A percentile compares a stretch with the other conserved stretches of the same genome.
These are phyloP conservation scores for Pandemis cinnamomeana DNA, from an alignment of 2,888 invertebrate genomes.

Conservation along the genomic window DNA sequence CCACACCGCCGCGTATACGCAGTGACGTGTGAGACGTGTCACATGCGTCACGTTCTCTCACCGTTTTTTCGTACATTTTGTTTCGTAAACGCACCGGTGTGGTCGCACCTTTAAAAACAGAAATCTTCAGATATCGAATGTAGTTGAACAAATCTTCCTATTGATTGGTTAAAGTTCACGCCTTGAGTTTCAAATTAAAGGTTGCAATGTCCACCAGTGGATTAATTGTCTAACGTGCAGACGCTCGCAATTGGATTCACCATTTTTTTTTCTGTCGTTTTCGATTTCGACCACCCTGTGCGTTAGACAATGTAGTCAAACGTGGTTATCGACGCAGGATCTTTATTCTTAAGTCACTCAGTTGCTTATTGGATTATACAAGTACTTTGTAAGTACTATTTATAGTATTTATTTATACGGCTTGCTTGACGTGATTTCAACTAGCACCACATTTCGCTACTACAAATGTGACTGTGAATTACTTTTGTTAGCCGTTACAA, in stretches of 20 bases:
- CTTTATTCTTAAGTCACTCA: constrained; percentile 23
- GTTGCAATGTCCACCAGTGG: constrained; percentile 20
- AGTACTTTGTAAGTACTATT: neutral
- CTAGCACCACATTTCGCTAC: neutral
- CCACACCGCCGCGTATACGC: too few relatives aligned
- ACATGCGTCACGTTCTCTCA: too few relatives aligned
- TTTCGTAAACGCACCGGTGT: too few relatives aligned
- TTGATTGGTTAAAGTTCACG: constrained; percentile 19
- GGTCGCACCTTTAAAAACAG: neutral
- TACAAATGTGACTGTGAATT: neutral
- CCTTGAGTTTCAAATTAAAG: constrained; percentile 41
- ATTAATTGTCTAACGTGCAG: too few relatives aligned
- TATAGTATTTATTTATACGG: constrained; percentile 7
- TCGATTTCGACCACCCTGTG: too few relatives aligned
- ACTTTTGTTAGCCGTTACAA: neutral
- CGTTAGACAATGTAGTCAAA: too few relatives aligned
- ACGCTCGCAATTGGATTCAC: too few relatives aligned
- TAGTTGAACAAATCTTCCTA: constrained; percentile 9
- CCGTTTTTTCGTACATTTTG: too few relatives aligned
- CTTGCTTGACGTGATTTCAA: neutral
- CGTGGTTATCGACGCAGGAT: constrained; percentile 22
- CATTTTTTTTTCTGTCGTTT: too few relatives aligned
- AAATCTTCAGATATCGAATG: neutral
- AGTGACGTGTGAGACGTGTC: too few relatives aligned
- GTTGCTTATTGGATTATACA: constrained; percentile 30